Base-by-base conservation (phyloP, 2,113 vertebrate genomes). In the Cathartes aura region DNA sequence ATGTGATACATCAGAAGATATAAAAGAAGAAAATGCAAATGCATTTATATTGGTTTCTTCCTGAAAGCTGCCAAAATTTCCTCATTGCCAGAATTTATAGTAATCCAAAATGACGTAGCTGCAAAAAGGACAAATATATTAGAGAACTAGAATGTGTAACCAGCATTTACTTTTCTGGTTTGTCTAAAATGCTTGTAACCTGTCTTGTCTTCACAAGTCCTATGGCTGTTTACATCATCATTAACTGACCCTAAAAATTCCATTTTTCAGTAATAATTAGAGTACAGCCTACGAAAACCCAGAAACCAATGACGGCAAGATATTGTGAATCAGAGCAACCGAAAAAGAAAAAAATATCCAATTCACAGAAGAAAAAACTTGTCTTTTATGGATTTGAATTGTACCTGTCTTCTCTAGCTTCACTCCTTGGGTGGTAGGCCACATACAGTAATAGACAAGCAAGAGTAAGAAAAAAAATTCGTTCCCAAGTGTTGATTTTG, bases 291-390 rank as follows among this genome's bases (percentile, higher is more conserved):
- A 26, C 30, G 32, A 89, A 92, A 76, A 48, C 17, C 20, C 29
- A 62, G 36, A 73, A 78, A 7, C 4, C 71, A 87, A 2, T 21
- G 8, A 53, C 2, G 2, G 21, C 24, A 81, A 70, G n/a, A 6
- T 43, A 38, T 7, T 3, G 23, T 40, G 7, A 3, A 15, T 20
- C 23, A 11, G 9, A 48, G 1, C 13, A 66, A 55, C 0, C 5
- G 64, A 62, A 68, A 32, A 30, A 4, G 7, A 11, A 59, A 89
- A 64, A 59, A 50, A 13, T 2, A 34, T 24, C 3, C 5, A 7
- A 3, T 45, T 30, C 15, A 15, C 1, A 34, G 47, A 56, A 18
- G 5, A 16, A 74, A 68, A 52, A 43, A 14, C 3, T 34, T 8
- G 2, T 7, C 3, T 66, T 90, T 38, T 36, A 7, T 17, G 29